These are phyloP conservation scores for Enhydra lutris DNA, from an alignment of 2,113 vertebrate species.

Conservation along the genomic window DNA sequence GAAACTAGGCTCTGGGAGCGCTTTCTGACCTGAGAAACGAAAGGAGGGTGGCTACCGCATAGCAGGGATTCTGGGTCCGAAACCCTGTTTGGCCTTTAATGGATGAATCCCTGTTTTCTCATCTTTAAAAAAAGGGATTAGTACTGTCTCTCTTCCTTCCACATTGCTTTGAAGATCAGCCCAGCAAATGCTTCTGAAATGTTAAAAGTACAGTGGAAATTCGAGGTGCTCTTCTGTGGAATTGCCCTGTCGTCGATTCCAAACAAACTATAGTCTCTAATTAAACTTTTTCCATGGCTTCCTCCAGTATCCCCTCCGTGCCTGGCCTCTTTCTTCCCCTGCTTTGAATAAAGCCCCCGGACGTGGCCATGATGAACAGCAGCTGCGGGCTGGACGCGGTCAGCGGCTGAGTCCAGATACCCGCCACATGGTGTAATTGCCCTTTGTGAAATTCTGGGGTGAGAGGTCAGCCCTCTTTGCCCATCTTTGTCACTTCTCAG, in stretches of 20 bases:
- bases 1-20: neutral
- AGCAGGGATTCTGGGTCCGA: neutral
- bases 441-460: constrained; percentile 80
- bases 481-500: constrained; percentile 82
- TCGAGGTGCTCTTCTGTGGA: neutral
- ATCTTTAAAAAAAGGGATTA: neutral
- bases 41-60: neutral
- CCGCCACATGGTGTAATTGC: constrained; percentile 80
- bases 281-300: constrained; percentile 46
- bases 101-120: neutral
- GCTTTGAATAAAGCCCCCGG: constrained; percentile 58
- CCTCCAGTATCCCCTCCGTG: neutral
- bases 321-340: neutral
- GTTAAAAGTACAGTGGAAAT: neutral
- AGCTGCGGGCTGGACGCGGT: constrained; percentile 76
- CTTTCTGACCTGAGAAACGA: neutral
- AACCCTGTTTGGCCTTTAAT: neutral
- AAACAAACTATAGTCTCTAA: neutral
- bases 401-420: constrained; percentile 68
- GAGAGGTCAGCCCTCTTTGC: constrained; percentile 80
- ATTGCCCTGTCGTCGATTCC: neutral
- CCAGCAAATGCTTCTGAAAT: neutral
- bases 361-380: constrained; percentile 49
- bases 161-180: neutral
- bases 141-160: neutral